These are phyloP conservation scores for Lycocorax pyrrhopterus DNA, from an alignment of 2,113 vertebrate genomes.

Conservation along the genomic window DNA sequence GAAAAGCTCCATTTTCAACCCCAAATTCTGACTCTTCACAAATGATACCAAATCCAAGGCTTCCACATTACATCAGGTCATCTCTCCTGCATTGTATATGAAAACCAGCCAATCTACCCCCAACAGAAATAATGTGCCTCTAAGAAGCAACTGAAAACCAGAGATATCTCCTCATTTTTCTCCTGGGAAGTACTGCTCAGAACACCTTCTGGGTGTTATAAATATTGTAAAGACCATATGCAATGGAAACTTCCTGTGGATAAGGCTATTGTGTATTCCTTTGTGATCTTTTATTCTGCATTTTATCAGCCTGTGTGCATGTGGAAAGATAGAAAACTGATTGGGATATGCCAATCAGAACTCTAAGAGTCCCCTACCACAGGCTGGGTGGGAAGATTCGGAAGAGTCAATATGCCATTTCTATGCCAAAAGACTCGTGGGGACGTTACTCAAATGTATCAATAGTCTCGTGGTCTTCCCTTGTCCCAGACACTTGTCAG, in stretches of 20 bases:
- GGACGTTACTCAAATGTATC: neutral
- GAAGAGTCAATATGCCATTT: neutral
- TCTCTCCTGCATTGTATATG: neutral
- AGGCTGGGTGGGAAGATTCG: conserved; percentile 1
- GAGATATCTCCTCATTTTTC: neutral
- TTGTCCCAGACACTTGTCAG: conserved; percentile 25
- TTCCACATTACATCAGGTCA: neutral
- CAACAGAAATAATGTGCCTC: neutral
- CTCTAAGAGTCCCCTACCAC: neutral
- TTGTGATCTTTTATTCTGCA: neutral
- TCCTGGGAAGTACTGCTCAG: neutral
- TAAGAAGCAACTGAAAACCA: neutral
- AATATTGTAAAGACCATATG: neutral
- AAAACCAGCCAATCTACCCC: neutral
- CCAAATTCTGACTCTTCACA: neutral
- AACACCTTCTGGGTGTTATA: neutral
- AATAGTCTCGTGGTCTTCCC: neutral
- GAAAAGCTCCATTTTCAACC: neutral
- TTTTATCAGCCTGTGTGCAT: neutral
- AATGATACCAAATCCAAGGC: neutral
- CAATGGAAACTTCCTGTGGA: neutral
- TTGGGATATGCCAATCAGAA: neutral
- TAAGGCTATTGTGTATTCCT: neutral
- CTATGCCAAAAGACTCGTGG: neutral
- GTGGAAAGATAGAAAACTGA: neutral